Evolutionary conservation across 2,888 invertebrate species (phyloP).

Genomic region (Macrophya alboannulata): DNA sequence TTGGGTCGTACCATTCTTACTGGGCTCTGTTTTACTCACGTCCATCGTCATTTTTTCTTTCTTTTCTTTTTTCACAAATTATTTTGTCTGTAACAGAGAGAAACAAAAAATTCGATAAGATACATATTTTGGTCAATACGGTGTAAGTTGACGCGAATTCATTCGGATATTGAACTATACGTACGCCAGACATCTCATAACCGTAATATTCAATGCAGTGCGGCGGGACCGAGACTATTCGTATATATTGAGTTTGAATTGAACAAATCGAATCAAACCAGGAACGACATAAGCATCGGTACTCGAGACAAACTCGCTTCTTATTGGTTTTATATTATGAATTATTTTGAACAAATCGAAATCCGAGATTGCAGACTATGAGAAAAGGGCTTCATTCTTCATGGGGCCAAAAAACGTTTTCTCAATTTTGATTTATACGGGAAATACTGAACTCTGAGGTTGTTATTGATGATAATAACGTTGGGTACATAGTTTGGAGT

Average conservation of each 20-base stretch:
- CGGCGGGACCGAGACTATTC: background rate
- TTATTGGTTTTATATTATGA: constrained; percentile 29
- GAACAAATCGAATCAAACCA: constrained; percentile 16
- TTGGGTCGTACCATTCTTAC: constrained; percentile 77
- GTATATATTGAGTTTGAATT: constrained; percentile 11
- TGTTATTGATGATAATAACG: background rate
- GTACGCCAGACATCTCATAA: background rate
- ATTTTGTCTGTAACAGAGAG: constrained; percentile 17
- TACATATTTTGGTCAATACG: background rate
- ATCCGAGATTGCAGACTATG: background rate
- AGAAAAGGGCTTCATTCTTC: background rate
- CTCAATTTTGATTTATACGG: background rate
- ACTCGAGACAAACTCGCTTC: constrained; percentile 32
- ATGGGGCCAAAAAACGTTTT: background rate
- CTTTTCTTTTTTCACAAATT: too few species aligned
- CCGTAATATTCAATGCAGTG: background rate
- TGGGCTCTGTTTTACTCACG: constrained; percentile 76
- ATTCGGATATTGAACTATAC: too few species aligned
- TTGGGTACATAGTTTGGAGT: background rate
- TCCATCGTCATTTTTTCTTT: constrained; percentile 77
- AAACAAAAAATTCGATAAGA: background rate
- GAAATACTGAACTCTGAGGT: background rate
- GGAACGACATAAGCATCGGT: background rate
- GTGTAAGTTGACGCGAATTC: background rate
- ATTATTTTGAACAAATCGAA: constrained; percentile 8